Conservation (phyloP, 2,113 vertebrate genomes). For the Tychaedon coryphoeus region DNA sequence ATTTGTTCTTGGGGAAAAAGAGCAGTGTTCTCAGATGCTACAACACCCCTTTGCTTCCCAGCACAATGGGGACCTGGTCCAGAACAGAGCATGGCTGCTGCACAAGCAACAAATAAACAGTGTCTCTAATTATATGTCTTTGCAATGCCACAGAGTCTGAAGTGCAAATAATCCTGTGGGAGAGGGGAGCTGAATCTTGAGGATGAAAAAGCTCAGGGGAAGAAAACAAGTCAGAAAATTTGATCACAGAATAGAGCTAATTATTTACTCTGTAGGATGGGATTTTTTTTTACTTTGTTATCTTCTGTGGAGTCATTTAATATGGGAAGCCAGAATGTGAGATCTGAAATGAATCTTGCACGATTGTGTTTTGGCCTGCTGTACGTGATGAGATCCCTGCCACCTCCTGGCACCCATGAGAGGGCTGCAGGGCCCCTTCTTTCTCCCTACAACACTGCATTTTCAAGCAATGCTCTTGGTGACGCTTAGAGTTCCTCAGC, state of each 20-base stretch:
- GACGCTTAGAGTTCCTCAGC: not conserved
- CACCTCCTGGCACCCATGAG: not conserved
- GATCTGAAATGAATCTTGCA: not conserved
- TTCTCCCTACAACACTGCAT: not conserved
- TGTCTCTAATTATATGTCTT: not conserved
- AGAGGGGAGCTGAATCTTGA: not conserved
- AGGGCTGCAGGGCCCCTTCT: not conserved
- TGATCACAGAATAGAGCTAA: not conserved
- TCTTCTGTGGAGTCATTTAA: not conserved
- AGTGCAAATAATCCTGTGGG: not conserved
- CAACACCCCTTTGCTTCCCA: not conserved
- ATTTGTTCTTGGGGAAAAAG: not conserved
- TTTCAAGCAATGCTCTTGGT: not conserved
- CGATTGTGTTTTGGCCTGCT: not conserved
- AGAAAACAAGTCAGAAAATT: not conserved
- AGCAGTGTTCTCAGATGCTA: not conserved
- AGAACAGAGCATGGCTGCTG: not conserved
- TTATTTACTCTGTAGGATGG: not conserved
- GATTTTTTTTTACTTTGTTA: not conserved
- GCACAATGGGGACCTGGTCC: not conserved
- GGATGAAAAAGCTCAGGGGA: not conserved
- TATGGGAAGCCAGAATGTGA: not conserved
- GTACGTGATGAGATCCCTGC: not conserved
- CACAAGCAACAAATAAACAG: not conserved
- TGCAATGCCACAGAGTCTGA: not conserved